Evolutionary conservation across 37 sponge, comb jelly and placozoan species (phyloP).

Genomic region (Hormiphora californensis): DNA sequence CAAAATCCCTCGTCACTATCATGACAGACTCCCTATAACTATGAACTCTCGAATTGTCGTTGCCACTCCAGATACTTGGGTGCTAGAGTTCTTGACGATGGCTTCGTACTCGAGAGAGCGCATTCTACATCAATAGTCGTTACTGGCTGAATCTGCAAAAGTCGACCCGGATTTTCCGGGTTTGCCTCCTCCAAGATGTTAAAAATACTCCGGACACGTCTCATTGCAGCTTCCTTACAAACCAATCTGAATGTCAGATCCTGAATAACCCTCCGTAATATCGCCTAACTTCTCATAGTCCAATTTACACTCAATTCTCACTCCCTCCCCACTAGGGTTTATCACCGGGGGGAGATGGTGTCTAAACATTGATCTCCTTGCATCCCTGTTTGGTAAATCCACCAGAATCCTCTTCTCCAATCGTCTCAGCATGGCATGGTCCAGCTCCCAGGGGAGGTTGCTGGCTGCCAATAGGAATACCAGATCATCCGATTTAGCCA

Average conservation of each 20-base stretch:
- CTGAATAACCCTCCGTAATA: slow-evolving; percentile 95
- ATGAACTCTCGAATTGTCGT: slow-evolving; percentile 82
- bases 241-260: slow-evolving; percentile 89
- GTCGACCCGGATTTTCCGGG: neutral
- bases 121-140: slow-evolving; percentile 70
- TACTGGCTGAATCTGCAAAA: slow-evolving; percentile 75
- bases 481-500: slow-evolving; percentile 79
- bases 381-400: slow-evolving; percentile 79
- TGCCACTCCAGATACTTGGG: slow-evolving; percentile 79
- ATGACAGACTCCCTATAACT: too few species aligned
- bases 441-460: slow-evolving; percentile 98
- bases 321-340: slow-evolving; percentile 55
- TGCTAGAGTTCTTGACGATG: slow-evolving; percentile 72
- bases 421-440: slow-evolving; percentile 90
- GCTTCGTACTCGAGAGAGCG: slow-evolving; percentile 85
- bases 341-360: slow-evolving; percentile 77
- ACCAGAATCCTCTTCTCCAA: slow-evolving; percentile 96
- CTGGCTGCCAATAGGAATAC: slow-evolving; percentile 95
- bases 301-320: slow-evolving; percentile 56
- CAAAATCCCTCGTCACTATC: too few species aligned
- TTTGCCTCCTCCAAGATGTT: slow-evolving; percentile 36
- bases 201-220: slow-evolving; percentile 83
- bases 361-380: slow-evolving; percentile 76
- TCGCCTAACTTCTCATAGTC: slow-evolving; percentile 79
- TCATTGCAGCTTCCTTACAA: slow-evolving; percentile 99